phyloP scores from a whole-genome alignment of 2,797 vertebrate genomes.

The Enteromius unitaeniatus region DNA sequence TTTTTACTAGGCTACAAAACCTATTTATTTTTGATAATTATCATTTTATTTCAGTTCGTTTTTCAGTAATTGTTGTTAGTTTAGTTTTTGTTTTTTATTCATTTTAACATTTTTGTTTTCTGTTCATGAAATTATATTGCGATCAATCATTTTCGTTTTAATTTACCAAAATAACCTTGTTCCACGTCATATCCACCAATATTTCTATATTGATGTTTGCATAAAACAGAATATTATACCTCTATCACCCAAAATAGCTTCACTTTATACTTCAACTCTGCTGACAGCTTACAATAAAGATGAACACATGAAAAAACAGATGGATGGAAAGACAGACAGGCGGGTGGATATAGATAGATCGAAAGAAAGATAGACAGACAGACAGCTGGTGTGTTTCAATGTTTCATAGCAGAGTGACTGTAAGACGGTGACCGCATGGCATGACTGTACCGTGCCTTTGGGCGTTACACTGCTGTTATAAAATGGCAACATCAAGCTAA shows the following conservation, averaged over 20 bases:
- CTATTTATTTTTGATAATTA: too few relatives aligned
- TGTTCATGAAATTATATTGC: too few relatives aligned
- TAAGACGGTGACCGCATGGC: slow-evolving; percentile 6
- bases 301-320: not conserved
- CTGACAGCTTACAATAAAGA: not conserved
- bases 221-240: slow-evolving; percentile 1
- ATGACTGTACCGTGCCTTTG: slow-evolving; percentile 11
- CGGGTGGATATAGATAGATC: not conserved
- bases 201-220: slow-evolving; percentile 9
- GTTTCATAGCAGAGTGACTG: slow-evolving; percentile 23
- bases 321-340: not conserved
- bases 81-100: too few relatives aligned
- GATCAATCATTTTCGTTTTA: too few relatives aligned
- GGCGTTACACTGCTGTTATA: slow-evolving; percentile 7
- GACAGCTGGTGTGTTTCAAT: slow-evolving; percentile 3
- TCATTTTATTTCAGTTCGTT: too few relatives aligned
- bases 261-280: not conserved
- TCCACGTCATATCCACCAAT: not conserved
- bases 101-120: too few relatives aligned
- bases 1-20: too few relatives aligned
- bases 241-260: not conserved
- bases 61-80: too few relatives aligned
- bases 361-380: not conserved
- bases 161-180: too few relatives aligned
- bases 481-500: slow-evolving; percentile 14